Conservation (phyloP, 2,888 invertebrate genomes). For the Cephonodes hylas region DNA sequence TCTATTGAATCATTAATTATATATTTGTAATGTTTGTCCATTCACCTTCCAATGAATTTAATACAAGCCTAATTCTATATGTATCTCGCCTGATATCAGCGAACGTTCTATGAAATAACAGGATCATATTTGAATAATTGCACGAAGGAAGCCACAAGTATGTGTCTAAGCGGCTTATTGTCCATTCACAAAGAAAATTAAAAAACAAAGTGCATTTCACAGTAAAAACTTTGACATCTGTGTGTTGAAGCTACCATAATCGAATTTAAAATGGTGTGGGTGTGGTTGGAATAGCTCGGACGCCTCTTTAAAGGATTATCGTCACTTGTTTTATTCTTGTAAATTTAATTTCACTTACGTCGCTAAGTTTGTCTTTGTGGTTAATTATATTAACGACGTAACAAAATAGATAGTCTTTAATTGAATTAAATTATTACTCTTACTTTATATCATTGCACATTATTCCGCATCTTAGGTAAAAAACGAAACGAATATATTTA, state of each 20-base stretch:
- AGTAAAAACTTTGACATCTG: background rate
- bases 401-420: too few species aligned
- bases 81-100: background rate
- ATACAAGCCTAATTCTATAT: background rate
- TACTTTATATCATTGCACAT: too few species aligned
- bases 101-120: background rate
- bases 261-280: too few species aligned
- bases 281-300: too few species aligned
- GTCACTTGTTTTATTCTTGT: too few species aligned
- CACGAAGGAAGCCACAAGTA: background rate
- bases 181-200: background rate
- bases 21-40: background rate
- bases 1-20: background rate
- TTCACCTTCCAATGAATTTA: background rate
- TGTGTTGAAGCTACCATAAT: background rate
- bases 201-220: background rate
- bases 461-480: too few species aligned
- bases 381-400: too few species aligned
- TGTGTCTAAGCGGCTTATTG: constrained; percentile 1
- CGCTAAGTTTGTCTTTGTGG: too few species aligned
- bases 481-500: too few species aligned
- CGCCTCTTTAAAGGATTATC: too few species aligned
- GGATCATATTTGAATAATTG: background rate
- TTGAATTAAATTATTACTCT: too few species aligned
- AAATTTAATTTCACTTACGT: too few species aligned